phyloP scores from a whole-genome alignment of 2,888 invertebrate genomes.

The Trissolcus japonicus region DNA sequence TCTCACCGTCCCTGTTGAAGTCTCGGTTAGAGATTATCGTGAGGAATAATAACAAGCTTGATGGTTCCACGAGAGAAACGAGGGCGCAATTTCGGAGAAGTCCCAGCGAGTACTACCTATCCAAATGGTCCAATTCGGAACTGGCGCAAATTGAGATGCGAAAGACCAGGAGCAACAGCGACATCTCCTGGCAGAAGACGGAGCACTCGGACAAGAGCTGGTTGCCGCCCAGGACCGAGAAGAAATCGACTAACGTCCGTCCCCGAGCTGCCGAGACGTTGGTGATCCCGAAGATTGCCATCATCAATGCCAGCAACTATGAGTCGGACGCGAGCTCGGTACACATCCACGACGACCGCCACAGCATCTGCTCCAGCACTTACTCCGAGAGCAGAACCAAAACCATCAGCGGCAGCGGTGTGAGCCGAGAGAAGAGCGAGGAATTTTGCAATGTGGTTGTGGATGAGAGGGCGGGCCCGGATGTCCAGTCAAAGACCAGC shows the following conservation, averaged over 20 bases:
- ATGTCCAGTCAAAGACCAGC: conserved; percentile 7
- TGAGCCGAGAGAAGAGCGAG: conserved; percentile 67
- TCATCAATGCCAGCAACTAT: conserved; percentile 73
- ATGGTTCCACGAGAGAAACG: conserved; percentile 10
- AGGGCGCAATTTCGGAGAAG: conserved; percentile 56
- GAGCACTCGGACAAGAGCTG: conserved; percentile 37
- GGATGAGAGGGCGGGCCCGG: conserved; percentile 59
- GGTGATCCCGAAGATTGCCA: conserved; percentile 72
- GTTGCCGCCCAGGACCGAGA: conserved; percentile 59
- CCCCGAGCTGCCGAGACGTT: background rate
- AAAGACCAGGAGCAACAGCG: conserved; percentile 69
- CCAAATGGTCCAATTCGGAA: conserved; percentile 60
- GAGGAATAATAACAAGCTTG: conserved; percentile 57
- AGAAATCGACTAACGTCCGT: background rate
- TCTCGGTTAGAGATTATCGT: conserved; percentile 71
- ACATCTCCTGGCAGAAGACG: conserved; percentile 70
- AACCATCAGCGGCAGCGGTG: conserved; percentile 67
- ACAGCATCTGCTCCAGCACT: conserved; percentile 58
- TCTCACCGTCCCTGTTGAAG: conserved; percentile 71
- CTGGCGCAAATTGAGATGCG: conserved; percentile 58
- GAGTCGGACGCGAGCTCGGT: conserved; percentile 73
- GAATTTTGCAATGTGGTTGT: conserved; percentile 62
- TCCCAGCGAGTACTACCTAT: conserved; percentile 62
- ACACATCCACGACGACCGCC: conserved; percentile 63
- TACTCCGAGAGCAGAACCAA: conserved; percentile 67